These are phyloP conservation scores for Papilio dardanus DNA, from an alignment of 1,140 invertebrate genomes.

Conservation along the genomic window DNA sequence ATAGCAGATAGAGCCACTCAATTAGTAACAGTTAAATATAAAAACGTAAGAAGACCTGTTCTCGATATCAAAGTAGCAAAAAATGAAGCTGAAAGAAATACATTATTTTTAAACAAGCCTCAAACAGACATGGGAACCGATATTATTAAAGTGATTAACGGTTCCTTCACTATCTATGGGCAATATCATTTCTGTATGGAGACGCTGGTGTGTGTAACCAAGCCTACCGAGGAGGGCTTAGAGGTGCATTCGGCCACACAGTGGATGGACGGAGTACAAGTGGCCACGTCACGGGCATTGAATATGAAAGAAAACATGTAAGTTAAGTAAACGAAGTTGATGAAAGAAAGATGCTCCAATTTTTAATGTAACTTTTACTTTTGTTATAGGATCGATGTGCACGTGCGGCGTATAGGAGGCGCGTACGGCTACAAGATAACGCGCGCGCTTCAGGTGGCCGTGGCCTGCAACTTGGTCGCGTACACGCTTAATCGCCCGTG, in stretches of 20 bases:
- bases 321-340: not conserved
- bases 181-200: slow-evolving; percentile 80
- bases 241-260: slow-evolving; percentile 84
- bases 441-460: slow-evolving; percentile 47
- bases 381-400: slow-evolving; percentile 84
- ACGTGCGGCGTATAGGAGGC: slow-evolving; percentile 71
- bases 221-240: slow-evolving; percentile 86
- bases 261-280: slow-evolving; percentile 84
- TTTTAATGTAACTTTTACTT: slow-evolving; percentile 38
- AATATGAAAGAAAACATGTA: slow-evolving; percentile 75
- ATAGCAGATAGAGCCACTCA: slow-evolving; percentile 85
- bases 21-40: slow-evolving; percentile 86
- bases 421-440: slow-evolving; percentile 61
- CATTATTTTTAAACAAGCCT: slow-evolving; percentile 34
- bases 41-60: slow-evolving; percentile 52
- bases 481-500: slow-evolving; percentile 58
- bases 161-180: slow-evolving; percentile 53
- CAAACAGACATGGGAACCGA: slow-evolving; percentile 59
- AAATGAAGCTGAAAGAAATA: slow-evolving; percentile 48
- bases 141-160: slow-evolving; percentile 68
- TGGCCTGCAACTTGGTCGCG: slow-evolving; percentile 51
- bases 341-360: too few species aligned
- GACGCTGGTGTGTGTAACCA: slow-evolving; percentile 83
- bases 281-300: slow-evolving; percentile 82
- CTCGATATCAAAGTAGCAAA: slow-evolving; percentile 57